Percentiles rank a stretch among this genome's conserved stretches.
These are phyloP conservation scores for Platorchestia sp. DNA, from an alignment of 1,140 invertebrate genomes.

Conservation along the genomic window DNA sequence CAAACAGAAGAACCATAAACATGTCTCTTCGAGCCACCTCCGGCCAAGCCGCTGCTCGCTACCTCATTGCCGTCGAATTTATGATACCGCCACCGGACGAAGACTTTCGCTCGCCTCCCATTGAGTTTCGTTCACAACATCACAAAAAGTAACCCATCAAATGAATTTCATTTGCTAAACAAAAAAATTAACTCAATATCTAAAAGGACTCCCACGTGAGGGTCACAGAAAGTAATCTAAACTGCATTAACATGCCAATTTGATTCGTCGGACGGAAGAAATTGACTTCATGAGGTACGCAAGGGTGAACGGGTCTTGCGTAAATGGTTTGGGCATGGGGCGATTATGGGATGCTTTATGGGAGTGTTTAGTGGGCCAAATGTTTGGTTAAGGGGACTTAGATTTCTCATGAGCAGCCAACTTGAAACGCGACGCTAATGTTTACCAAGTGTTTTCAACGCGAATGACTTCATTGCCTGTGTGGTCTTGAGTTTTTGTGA, in stretches of 20 bases:
- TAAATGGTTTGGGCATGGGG: slow-evolving; percentile 35
- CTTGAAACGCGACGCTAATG: slow-evolving; percentile 39
- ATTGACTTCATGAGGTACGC: neutral
- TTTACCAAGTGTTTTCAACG: neutral
- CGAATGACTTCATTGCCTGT: neutral
- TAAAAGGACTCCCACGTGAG: neutral
- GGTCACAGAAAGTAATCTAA: neutral
- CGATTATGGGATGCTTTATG: slow-evolving; percentile 54
- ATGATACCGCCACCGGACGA: slow-evolving; percentile 4
- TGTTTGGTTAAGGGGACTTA: slow-evolving; percentile 54
- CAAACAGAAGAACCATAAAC: slow-evolving; percentile 54
- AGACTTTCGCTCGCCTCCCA: slow-evolving; percentile 28
- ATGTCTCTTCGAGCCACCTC: slow-evolving; percentile 45
- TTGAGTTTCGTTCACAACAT: slow-evolving; percentile 25
- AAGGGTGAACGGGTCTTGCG: neutral
- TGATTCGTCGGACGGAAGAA: neutral
- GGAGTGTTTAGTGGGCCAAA: slow-evolving; percentile 50
- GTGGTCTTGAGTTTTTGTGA: neutral
- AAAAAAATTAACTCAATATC: neutral
- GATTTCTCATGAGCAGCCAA: slow-evolving; percentile 21
- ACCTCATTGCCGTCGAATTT: slow-evolving; percentile 51
- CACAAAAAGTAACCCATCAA: neutral
- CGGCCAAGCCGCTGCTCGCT: slow-evolving; percentile 32
- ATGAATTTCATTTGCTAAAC: neutral
- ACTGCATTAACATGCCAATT: neutral